Evolutionary conservation across 2,888 invertebrate genomes (phyloP).

Genomic region (Catocala nupta): DNA sequence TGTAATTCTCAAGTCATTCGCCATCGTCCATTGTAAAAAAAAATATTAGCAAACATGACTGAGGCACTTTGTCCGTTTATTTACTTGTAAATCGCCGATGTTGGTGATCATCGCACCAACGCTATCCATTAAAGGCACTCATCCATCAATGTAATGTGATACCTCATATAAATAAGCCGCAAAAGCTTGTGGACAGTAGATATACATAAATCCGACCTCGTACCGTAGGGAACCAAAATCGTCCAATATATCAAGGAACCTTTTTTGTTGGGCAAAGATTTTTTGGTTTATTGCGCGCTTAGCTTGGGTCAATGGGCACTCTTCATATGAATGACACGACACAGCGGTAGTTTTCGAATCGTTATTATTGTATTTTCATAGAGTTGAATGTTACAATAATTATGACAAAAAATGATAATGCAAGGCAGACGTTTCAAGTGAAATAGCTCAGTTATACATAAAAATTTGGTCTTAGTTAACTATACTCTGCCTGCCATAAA

Average conservation of each 20-base stretch:
- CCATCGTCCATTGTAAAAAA: constrained; percentile 23
- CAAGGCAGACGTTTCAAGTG: too few species aligned
- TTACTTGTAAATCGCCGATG: constrained; percentile 43
- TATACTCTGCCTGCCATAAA: too few species aligned
- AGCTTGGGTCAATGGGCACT: constrained; percentile 26
- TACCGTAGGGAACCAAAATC: constrained; percentile 46
- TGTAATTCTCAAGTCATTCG: not conserved
- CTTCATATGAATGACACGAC: constrained; percentile 24
- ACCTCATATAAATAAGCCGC: constrained; percentile 66
- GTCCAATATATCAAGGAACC: constrained; percentile 56
- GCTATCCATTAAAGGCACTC: constrained; percentile 65
- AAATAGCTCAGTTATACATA: too few species aligned
- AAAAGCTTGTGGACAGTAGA: constrained; percentile 57
- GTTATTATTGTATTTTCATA: too few species aligned
- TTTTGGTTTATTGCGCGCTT: constrained; percentile 34
- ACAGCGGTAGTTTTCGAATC: too few species aligned
- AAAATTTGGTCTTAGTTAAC: too few species aligned
- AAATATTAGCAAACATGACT: constrained; percentile 23
- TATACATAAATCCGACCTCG: constrained; percentile 42
- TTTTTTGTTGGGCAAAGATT: constrained; percentile 40
- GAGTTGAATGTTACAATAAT: too few species aligned
- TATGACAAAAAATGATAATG: too few species aligned
- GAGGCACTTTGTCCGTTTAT: constrained; percentile 31
- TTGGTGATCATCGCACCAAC: constrained; percentile 45
- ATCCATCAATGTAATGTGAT: constrained; percentile 74